Conservation (phyloP, 1,140 invertebrate species). For the Thalassaphorura encarpata region DNA sequence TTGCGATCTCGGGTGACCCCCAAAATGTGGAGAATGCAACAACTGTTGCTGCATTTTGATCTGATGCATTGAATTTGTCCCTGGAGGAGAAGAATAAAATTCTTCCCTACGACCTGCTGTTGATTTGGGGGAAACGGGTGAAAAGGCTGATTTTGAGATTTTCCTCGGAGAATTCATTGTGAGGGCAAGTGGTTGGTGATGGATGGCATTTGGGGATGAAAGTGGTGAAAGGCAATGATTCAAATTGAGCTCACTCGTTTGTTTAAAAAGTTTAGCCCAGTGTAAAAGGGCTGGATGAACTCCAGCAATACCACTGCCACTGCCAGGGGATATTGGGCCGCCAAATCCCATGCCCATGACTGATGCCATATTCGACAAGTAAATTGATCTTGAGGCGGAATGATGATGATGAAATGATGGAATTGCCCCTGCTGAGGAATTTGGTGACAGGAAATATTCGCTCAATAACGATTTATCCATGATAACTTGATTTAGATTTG, state of each 20-base stretch:
- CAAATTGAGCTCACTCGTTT: not conserved
- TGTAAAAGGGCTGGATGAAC: conserved; percentile 24
- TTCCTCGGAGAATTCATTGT: not conserved
- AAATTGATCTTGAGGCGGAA: too few species aligned
- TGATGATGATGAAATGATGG: too few species aligned
- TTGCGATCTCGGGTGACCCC: not conserved
- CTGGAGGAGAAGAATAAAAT: not conserved
- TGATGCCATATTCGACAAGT: too few species aligned
- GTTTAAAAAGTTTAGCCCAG: conserved; percentile 28
- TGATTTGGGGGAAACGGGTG: conserved; percentile 26
- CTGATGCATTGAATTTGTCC: not conserved
- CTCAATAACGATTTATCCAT: too few species aligned
- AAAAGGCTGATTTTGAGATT: conserved; percentile 17
- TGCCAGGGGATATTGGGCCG: conserved; percentile 12
- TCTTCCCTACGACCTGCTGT: not conserved
- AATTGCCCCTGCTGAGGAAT: too few species aligned
- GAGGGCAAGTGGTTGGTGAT: not conserved
- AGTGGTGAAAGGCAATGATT: not conserved
- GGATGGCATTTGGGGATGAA: not conserved
- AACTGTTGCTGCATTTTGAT: not conserved
- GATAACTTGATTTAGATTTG: too few species aligned
- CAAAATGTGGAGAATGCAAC: not conserved
- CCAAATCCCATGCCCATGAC: too few species aligned
- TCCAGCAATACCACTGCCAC: conserved; percentile 3
- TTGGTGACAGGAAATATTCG: too few species aligned